A percentile compares a stretch with the other conserved stretches of the same genome.
phyloP scores from a whole-genome alignment of 53 echinoderm and acorn worm species.

The Stichopus horrens region DNA sequence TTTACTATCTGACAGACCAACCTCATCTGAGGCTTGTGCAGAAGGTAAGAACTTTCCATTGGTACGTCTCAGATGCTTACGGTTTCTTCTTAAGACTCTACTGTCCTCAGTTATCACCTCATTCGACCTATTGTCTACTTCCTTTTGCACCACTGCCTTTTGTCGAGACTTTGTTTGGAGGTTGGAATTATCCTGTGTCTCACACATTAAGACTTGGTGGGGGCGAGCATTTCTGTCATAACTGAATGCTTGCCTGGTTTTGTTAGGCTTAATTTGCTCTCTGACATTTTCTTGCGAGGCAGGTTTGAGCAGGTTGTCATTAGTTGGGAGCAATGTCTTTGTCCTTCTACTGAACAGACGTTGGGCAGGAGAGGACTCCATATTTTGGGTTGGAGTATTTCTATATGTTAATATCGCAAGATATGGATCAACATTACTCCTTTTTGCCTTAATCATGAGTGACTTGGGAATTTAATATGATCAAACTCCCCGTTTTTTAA shows the following conservation, averaged over 20 bases:
- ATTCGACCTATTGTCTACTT: conserved; percentile 55
- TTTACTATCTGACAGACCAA: background rate
- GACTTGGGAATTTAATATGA: conserved; percentile 50
- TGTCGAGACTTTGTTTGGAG: conserved; percentile 38
- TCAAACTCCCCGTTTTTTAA: conserved; percentile 43
- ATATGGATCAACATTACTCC: conserved; percentile 57
- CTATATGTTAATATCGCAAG: conserved; percentile 53
- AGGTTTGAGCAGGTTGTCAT: conserved; percentile 47
- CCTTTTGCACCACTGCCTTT: conserved; percentile 28
- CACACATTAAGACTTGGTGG: conserved; percentile 41
- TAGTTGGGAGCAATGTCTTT: conserved; percentile 47
- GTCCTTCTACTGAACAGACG: conserved; percentile 50
- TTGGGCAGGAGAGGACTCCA: conserved; percentile 49
- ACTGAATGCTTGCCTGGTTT: conserved; percentile 46
- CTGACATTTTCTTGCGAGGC: background rate
- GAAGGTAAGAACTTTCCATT: conserved; percentile 19
- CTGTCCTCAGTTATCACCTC: conserved; percentile 50
- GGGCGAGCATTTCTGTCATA: conserved; percentile 51
- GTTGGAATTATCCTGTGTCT: conserved; percentile 47
- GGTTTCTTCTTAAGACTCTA: conserved; percentile 52
- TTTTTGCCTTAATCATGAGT: conserved; percentile 58
- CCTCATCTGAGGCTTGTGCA: background rate
- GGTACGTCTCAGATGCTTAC: conserved; percentile 55
- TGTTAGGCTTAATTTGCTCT: conserved; percentile 39
- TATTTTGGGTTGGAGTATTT: conserved; percentile 52